A percentile compares a stretch with the other conserved stretches of the same genome.
phyloP scores from a whole-genome alignment of 1,140 invertebrate species.

The Cylas formicarius region DNA sequence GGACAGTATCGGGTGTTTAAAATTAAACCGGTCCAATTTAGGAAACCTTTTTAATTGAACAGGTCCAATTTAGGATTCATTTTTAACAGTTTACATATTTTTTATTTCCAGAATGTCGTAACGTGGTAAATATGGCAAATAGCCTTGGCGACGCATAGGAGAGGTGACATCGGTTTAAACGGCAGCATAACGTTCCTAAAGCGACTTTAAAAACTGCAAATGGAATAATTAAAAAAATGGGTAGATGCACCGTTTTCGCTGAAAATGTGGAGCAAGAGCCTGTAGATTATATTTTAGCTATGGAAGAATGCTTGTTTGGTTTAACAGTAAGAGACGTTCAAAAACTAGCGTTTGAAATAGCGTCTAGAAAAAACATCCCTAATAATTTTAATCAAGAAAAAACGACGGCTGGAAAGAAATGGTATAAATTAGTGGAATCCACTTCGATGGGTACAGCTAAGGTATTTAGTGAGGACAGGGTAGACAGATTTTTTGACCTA shows the following conservation, averaged over 20 bases:
- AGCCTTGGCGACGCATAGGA: conserved; percentile 3
- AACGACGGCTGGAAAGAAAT: conserved; percentile 40
- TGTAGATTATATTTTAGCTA: conserved; percentile 1
- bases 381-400: conserved; percentile 33
- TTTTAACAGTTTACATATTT: too few relatives aligned
- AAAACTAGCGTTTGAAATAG: conserved; percentile 31
- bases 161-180: conserved; percentile 7
- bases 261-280: conserved; percentile 1
- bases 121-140: background rate
- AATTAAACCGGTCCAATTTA: too few relatives aligned
- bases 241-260: background rate
- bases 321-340: conserved; percentile 23
- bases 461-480: conserved; percentile 28
- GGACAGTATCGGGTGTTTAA: too few relatives aligned
- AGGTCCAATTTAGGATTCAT: too few relatives aligned
- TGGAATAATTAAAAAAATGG: conserved; percentile 7
- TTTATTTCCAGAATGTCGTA: too few relatives aligned
- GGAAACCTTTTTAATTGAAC: too few relatives aligned
- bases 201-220: conserved; percentile 4
- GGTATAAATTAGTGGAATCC: conserved; percentile 37
- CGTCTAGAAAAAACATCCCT: conserved; percentile 24
- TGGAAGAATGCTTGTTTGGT: conserved; percentile 21
- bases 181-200: conserved; percentile 8
- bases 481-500: conserved; percentile 32
- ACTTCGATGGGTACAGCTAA: conserved; percentile 25